Conservation (phyloP, 2,888 invertebrate species). For the Trissolcus japonicus region DNA sequence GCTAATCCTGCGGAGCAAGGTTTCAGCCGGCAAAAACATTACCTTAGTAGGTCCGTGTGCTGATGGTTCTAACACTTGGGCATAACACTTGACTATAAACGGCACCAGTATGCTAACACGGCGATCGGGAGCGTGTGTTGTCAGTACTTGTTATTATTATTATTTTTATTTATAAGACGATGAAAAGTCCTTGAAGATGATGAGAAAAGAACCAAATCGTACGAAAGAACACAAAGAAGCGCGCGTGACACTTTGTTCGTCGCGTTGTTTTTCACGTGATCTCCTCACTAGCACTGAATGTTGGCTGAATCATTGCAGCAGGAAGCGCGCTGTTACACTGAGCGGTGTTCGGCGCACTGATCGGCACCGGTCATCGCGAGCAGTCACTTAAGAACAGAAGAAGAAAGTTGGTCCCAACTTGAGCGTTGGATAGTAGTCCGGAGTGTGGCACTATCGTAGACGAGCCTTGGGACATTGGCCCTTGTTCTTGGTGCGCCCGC, state of each 20-base stretch:
- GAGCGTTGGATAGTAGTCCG: constrained; percentile 1
- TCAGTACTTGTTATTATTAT: not conserved
- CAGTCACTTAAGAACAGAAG: constrained; percentile 14
- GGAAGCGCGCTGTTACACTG: constrained; percentile 7
- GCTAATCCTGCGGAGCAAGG: not conserved
- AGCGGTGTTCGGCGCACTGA: constrained; percentile 9
- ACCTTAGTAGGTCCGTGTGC: constrained; percentile 29
- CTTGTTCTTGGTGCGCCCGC: constrained; percentile 37
- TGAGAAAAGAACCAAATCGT: too few species aligned
- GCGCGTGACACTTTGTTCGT: constrained; percentile 6
- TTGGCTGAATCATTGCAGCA: constrained; percentile 39
- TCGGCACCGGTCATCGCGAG: constrained; percentile 22
- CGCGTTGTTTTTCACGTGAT: constrained; percentile 38
- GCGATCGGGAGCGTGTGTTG: not conserved
- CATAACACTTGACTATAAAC: constrained; percentile 9
- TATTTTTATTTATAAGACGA: too few species aligned
- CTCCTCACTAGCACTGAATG: constrained; percentile 41
- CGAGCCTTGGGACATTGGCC: constrained; percentile 30
- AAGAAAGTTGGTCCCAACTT: constrained; percentile 4
- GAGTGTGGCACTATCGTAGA: constrained; percentile 18
- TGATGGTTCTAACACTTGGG: constrained; percentile 20
- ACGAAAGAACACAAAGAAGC: constrained; percentile 7
- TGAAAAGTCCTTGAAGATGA: not conserved
- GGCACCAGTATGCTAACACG: not conserved
- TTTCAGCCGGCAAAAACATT: constrained; percentile 12